Evolutionary conservation across 2,113 vertebrate genomes (phyloP), one percentile per base, ranked within the genome.

Genomic region (Ifrita kowaldi): DNA sequence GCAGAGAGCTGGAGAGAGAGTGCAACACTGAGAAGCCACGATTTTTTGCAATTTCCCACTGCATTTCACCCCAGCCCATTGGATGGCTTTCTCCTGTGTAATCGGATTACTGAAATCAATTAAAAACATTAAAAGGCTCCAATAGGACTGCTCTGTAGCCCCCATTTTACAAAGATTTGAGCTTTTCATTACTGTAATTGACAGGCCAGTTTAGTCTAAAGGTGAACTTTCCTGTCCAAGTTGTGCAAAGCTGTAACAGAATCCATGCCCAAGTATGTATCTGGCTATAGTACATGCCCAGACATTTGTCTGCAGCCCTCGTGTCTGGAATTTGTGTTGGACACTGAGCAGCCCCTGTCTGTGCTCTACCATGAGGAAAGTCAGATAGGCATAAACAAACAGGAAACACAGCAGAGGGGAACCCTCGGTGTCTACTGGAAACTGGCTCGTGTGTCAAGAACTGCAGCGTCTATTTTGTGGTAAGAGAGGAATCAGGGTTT

Each of bases 301-400:
- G 96, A 96, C 92, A 90, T 90, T 95, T 78, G 92, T 94, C 93
- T 92, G 90, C 88, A 94, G 65, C 81, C 85, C 83, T 95, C 10
- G 1, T 0, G 44, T 81, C 88, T 95, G 93, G 76, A 97, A 93
- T 95, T 93, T 47, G 53, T 75, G 75, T 64, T 93, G 93, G 93
- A 92, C 76, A 69, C 69, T 76, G 75, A 88, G 64, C 93, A 96
- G 93, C 83, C 65, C 73, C 88, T 49, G 86, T 71, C 86, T 11
- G 3, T 96, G 69, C 74, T 91, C 65, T 49, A 57, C 89, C 84
- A 92, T 16, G 76, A 88, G 67, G 52, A 81, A 94, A 96, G 62
- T 84, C 76, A 92, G 88, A 96, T 22, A 71, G 83, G 64, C 73
- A 95, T 84, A 90, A 96, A 93, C 71, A 90, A 92, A 93, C 32